Conservation (phyloP, 1,140 invertebrate species). For the Ceratosolen solmsi region DNA sequence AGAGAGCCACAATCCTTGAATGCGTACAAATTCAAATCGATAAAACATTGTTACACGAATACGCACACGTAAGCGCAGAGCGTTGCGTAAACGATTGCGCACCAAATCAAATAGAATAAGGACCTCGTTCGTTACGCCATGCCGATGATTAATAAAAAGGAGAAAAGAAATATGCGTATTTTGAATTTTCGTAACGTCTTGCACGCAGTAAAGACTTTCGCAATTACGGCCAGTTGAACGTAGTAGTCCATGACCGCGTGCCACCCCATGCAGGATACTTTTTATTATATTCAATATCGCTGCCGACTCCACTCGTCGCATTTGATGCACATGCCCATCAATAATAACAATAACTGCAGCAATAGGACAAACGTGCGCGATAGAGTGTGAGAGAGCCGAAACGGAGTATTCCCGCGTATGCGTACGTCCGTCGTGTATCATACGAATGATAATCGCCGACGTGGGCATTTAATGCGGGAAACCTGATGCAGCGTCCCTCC, state of each 20-base stretch:
- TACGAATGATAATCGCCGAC: slow-evolving; percentile 10
- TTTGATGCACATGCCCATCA: too few relatives aligned
- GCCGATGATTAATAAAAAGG: background rate
- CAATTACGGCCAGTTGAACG: background rate
- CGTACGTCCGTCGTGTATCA: background rate
- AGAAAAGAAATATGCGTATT: background rate
- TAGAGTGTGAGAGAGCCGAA: background rate
- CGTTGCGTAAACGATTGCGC: background rate
- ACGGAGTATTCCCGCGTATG: background rate
- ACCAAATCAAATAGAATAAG: background rate
- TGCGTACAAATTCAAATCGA: background rate
- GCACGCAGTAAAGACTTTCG: background rate
- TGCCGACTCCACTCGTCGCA: too few relatives aligned
- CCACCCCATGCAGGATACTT: slow-evolving; percentile 33
- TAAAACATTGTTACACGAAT: background rate
- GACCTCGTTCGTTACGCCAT: background rate
- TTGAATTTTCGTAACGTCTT: background rate
- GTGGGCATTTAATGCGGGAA: slow-evolving; percentile 20
- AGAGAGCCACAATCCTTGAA: background rate
- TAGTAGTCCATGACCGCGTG: background rate
- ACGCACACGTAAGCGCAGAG: background rate
- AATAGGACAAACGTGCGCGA: background rate
- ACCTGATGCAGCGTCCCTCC: background rate
- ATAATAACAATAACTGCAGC: background rate
- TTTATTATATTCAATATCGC: slow-evolving; percentile 43